These are phyloP conservation scores for Lagenorhynchus albirostris DNA, from an alignment of 2,113 vertebrate genomes.

Conservation along the genomic window DNA sequence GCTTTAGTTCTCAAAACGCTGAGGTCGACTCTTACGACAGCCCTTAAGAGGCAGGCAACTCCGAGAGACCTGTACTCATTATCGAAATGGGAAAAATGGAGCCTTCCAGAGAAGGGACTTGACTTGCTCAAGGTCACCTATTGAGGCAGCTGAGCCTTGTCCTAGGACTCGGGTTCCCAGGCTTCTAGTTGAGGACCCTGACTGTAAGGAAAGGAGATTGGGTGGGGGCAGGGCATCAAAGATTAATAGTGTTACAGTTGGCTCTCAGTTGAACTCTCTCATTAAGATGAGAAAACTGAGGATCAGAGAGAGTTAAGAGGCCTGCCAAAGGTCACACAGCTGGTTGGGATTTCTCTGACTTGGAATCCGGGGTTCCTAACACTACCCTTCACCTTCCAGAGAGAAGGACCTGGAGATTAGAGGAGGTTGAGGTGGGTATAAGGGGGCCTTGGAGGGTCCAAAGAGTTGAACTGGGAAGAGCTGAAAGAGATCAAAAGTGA, in stretches of 20 bases:
- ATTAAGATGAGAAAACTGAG: not conserved
- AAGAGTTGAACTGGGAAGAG: not conserved
- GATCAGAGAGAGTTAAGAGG: not conserved
- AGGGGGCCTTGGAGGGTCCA: not conserved
- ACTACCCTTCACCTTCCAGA: conserved; percentile 72
- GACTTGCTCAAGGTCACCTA: conserved; percentile 1
- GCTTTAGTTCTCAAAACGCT: not conserved
- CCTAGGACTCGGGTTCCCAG: not conserved
- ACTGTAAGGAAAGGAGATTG: not conserved
- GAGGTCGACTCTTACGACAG: not conserved
- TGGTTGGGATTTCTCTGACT: not conserved
- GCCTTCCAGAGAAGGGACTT: not conserved
- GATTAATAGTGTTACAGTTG: not conserved
- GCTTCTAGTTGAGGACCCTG: not conserved
- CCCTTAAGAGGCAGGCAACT: not conserved
- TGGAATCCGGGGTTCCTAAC: not conserved
- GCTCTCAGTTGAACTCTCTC: not conserved
- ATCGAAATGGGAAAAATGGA: not conserved
- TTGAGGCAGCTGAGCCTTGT: not conserved
- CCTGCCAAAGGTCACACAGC: not conserved
- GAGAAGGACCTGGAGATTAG: not conserved
- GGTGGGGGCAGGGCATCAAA: not conserved
- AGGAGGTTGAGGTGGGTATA: not conserved
- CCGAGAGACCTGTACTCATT: not conserved
- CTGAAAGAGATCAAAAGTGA: not conserved